phyloP scores from a whole-genome alignment of 2,113 vertebrate genomes.

The Sterrhoptilus dennistouni region DNA sequence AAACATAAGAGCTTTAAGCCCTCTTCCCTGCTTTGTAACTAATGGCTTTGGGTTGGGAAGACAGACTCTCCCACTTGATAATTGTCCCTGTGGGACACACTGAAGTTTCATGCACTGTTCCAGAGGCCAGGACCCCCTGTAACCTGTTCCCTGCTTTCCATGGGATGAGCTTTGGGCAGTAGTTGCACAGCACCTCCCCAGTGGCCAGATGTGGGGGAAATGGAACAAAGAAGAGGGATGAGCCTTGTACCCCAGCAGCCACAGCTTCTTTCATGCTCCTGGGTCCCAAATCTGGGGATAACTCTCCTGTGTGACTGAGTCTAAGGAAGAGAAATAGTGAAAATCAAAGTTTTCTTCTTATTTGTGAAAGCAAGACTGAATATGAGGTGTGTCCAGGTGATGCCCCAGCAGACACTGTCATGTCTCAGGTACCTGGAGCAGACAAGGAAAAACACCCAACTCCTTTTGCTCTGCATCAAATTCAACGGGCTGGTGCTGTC shows the following conservation, averaged over 20 bases:
- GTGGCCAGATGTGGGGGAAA: neutral
- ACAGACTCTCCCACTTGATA: neutral
- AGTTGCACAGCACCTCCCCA: fast-evolving
- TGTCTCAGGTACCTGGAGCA: neutral
- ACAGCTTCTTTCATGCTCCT: neutral
- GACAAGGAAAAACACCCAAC: neutral
- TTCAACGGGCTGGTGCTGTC: neutral
- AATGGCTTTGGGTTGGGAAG: constrained; percentile 8
- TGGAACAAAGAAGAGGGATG: neutral
- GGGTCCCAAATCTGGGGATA: neutral
- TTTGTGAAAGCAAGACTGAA: neutral
- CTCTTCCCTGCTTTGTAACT: constrained; percentile 32
- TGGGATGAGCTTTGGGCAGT: neutral
- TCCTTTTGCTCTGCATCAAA: neutral
- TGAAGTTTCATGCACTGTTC: neutral
- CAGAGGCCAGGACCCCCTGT: neutral
- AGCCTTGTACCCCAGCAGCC: neutral
- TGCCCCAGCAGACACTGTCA: fast-evolving
- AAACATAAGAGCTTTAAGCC: constrained; percentile 46
- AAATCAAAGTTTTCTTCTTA: neutral
- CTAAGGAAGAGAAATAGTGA: neutral
- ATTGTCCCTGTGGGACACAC: neutral
- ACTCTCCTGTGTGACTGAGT: neutral
- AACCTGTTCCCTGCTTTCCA: neutral
- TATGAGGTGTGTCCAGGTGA: fast-evolving